phyloP scores from a whole-genome alignment of 2,888 invertebrate genomes.

The Brachylomia viminalis region DNA sequence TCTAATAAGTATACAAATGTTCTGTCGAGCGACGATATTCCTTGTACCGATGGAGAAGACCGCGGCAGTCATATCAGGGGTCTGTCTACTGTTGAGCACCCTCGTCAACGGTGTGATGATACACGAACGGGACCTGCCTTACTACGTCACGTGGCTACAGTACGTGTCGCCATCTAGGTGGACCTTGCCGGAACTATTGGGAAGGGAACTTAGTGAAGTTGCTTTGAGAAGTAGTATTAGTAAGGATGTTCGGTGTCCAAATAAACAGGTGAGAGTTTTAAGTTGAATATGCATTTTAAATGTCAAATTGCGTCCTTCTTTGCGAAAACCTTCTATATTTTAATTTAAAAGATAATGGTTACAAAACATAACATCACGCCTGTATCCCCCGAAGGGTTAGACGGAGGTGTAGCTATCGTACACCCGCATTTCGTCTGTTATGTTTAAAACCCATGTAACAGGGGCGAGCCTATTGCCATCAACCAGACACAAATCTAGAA shows the following conservation, averaged over 20 bases:
- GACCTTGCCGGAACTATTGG: constrained; percentile 92
- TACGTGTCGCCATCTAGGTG: constrained; percentile 94
- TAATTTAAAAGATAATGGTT: no score
- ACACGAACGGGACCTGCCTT: constrained; percentile 92
- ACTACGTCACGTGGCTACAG: constrained; percentile 92
- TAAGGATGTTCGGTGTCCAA: constrained; percentile 91
- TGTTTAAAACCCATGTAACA: no score
- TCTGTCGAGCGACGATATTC: constrained; percentile 92
- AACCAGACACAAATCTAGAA: no score
- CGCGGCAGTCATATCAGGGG: constrained; percentile 91
- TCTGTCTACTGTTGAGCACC: constrained; percentile 91
- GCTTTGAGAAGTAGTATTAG: constrained; percentile 90
- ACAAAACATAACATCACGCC: no score
- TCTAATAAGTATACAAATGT: constrained; percentile 92
- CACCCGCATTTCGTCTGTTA: no score
- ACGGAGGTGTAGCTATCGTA: no score
- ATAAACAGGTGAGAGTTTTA: constrained; percentile 91
- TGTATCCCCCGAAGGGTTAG: no score
- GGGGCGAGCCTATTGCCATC: no score
- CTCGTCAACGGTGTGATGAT: constrained; percentile 93
- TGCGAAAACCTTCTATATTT: no score
- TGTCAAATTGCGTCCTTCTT: no score
- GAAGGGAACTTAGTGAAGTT: constrained; percentile 92
- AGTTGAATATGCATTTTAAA: neutral
- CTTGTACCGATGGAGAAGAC: constrained; percentile 92